Evolutionary conservation across 2,888 invertebrate genomes (phyloP).

Genomic region (Amblyteles armatorius): DNA sequence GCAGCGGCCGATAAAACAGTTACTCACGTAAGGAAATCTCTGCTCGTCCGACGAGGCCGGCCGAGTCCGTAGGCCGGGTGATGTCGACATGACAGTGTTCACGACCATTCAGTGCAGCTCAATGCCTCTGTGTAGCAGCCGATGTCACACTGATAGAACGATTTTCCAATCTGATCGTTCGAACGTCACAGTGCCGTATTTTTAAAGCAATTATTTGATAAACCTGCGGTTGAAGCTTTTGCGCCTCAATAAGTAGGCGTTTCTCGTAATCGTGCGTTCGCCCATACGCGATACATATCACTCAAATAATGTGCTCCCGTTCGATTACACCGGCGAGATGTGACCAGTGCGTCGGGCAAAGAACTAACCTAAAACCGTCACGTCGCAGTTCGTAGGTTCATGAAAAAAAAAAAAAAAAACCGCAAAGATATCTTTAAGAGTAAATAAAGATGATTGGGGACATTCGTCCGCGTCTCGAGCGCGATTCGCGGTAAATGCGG

Average conservation of each 20-base stretch:
- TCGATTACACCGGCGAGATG: conserved; percentile 75
- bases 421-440: neutral
- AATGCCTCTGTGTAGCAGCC: conserved; percentile 37
- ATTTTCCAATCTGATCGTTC: conserved; percentile 76
- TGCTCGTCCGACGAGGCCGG: neutral
- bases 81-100: conserved; percentile 19
- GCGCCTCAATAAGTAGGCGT: conserved; percentile 67
- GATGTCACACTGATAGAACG: conserved; percentile 66
- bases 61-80: neutral
- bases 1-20: neutral
- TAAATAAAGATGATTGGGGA: conserved; percentile 53
- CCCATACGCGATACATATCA: conserved; percentile 10
- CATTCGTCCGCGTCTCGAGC: conserved; percentile 7
- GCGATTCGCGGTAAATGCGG: conserved; percentile 14
- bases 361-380: conserved; percentile 76
- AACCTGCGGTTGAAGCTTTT: conserved; percentile 68
- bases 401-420: conserved; percentile 23
- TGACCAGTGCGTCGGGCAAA: conserved; percentile 70
- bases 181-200: conserved; percentile 72
- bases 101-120: neutral
- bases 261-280: conserved; percentile 66
- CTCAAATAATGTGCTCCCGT: conserved; percentile 72
- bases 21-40: neutral
- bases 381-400: conserved; percentile 49
- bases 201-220: conserved; percentile 71